Evolutionary conservation across 92 coral and sea anemone species (phyloP), one percentile per base, ranked within the genome.

Genomic region (Epizoanthus fatuus): DNA sequence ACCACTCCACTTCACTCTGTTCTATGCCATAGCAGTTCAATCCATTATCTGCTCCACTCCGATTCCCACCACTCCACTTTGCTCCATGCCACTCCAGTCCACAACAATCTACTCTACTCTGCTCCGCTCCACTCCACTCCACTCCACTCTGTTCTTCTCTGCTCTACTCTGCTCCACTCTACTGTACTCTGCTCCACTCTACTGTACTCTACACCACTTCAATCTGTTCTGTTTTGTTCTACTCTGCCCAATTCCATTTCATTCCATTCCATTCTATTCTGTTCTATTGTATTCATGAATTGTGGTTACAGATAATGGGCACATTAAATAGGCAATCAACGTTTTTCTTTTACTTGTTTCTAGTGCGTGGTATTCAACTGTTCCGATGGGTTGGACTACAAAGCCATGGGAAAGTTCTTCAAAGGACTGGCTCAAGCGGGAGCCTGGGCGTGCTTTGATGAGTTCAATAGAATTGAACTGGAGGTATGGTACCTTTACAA

Each of bases 331-430:
- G 70, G 15, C n/a, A 14, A 12, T 66, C 42, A 14, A 40, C 37
- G 7, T 63, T 45, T 39, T n/a, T 4, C 2, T 81, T 19, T 72
- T 14, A 59, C 44, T 58, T 60, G 37, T n/a, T 52, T 64, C 20
- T 72, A 96, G 98, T 96, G 99, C 74, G 99, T 96, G 16, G 99
- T 96, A 10, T 96, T 95, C 79, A 96, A 96, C 88, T 96, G 99
- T 56, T 96, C 99, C 0, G 99, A 96, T 84, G 99, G 99, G 35
- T 91, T 96, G 69, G 99, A 96, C 88, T 96, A 88, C 95, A 96
- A 96, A 81, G 99, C 99, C 54, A 96, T 96, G 99, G 99, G 99
- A 51, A 96, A 96, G 86, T 96, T 96, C 93, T 96, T 96, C 86
- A 96, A 96, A 75, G 99, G 99, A 42, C 88, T 96, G 32, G 99